phyloP scores from a whole-genome alignment of 2,797 vertebrate species.

The Ataeniobius toweri region DNA sequence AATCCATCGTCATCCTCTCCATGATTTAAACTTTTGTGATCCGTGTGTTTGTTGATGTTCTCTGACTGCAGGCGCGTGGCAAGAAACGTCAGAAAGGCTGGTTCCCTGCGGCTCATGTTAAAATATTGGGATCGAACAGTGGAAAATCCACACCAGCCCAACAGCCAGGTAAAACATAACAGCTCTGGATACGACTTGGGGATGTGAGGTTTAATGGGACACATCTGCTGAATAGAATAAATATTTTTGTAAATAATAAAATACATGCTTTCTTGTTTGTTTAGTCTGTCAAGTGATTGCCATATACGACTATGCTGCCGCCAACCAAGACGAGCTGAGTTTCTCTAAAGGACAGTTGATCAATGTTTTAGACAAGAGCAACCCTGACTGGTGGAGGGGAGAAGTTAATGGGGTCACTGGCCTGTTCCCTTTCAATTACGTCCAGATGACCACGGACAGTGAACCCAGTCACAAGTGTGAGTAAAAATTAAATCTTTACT shows the following conservation, averaged over 20 bases:
- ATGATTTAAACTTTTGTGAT: conserved; percentile 2
- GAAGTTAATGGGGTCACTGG: conserved; percentile 87
- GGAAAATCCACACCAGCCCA: conserved; percentile 88
- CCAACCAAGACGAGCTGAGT: conserved; percentile 92
- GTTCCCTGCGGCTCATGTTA: conserved; percentile 94
- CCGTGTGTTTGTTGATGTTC: conserved; percentile 12
- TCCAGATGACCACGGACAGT: conserved; percentile 88
- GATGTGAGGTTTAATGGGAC: not conserved
- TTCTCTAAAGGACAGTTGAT: conserved; percentile 95
- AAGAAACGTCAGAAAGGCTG: conserved; percentile 97
- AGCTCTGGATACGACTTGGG: not conserved
- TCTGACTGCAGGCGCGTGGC: conserved; percentile 87
- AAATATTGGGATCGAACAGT: conserved; percentile 89
- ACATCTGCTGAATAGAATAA: not conserved
- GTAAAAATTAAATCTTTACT: conserved; percentile 58
- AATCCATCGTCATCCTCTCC: not conserved
- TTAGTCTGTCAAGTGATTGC: conserved; percentile 95
- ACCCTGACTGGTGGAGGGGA: conserved; percentile 97
- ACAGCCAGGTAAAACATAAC: conserved; percentile 78
- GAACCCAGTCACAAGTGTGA: conserved; percentile 97
- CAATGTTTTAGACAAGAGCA: conserved; percentile 89
- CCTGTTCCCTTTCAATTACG: conserved; percentile 95
- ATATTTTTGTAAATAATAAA: not conserved
- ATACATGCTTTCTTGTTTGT: not conserved
- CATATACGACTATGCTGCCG: conserved; percentile 92